phyloP scores from a whole-genome alignment of 2,888 invertebrate genomes.

The Tholera decimalis region DNA sequence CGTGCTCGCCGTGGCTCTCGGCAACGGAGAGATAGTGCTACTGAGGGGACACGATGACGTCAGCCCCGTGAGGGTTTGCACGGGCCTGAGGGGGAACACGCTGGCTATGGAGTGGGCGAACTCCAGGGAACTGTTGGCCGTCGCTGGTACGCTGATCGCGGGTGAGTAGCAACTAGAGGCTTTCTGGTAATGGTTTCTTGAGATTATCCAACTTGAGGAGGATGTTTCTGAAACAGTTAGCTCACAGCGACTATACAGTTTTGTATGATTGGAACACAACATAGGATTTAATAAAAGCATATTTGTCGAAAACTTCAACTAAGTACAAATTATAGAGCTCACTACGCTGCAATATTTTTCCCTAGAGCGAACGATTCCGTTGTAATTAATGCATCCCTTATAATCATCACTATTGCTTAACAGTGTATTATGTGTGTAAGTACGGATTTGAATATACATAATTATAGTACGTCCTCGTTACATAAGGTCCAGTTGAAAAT shows the following conservation, averaged over 20 bases:
- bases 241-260: too few relatives aligned
- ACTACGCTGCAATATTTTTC: too few relatives aligned
- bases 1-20: slow-evolving; percentile 96
- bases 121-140: slow-evolving; percentile 97
- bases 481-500: too few relatives aligned
- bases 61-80: slow-evolving; percentile 96
- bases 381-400: too few relatives aligned
- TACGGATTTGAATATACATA: too few relatives aligned
- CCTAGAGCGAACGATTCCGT: too few relatives aligned
- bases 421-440: too few relatives aligned
- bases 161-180: slow-evolving; percentile 74
- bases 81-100: slow-evolving; percentile 95
- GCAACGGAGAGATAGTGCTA: slow-evolving; percentile 97
- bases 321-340: too few relatives aligned
- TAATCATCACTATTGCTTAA: too few relatives aligned
- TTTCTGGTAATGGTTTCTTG: neutral
- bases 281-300: neutral
- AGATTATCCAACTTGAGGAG: neutral
- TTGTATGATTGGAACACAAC: too few relatives aligned
- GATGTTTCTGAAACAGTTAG: too few relatives aligned
- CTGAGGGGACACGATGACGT: slow-evolving; percentile 98
- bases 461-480: too few relatives aligned
- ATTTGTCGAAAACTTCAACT: neutral
- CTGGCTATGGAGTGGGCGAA: slow-evolving; percentile 99
- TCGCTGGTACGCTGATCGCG: slow-evolving; percentile 94